phyloP scores from a whole-genome alignment of 1,140 invertebrate species.

The Alviniconcha marisindica region DNA sequence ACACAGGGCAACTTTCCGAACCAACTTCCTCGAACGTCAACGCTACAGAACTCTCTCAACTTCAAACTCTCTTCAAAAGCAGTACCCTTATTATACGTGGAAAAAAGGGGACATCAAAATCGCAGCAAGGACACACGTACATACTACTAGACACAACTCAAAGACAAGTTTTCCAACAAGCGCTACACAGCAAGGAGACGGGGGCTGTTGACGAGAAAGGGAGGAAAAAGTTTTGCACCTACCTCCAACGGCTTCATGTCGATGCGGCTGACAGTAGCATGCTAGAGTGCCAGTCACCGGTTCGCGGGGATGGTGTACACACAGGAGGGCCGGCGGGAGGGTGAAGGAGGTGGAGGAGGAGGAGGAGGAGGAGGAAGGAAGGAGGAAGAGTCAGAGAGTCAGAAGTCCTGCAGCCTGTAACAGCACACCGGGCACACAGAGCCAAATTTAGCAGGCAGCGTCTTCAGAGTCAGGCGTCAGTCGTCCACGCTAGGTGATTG shows the following conservation, averaged over 20 bases:
- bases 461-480: background rate
- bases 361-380: background rate
- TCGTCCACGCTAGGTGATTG: background rate
- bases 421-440: conserved; percentile 32
- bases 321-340: background rate
- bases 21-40: background rate
- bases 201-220: background rate
- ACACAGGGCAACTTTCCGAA: background rate
- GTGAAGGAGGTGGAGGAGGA: background rate
- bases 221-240: conserved; percentile 10
- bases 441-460: conserved; percentile 36
- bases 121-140: no score
- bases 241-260: conserved; percentile 38
- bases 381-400: background rate
- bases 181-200: background rate
- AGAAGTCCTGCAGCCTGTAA: background rate
- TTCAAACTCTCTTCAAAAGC: background rate
- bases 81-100: background rate
- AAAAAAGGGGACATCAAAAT: no score
- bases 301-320: conserved; percentile 17
- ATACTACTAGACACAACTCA: no score
- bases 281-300: conserved; percentile 18
- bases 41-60: background rate
- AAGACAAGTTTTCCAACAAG: background rate
- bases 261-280: conserved; percentile 26